A percentile compares a stretch with the other conserved stretches of the same genome.
Evolutionary conservation across 2,888 invertebrate species (phyloP).

Genomic region (Lomographa bimaculata): DNA sequence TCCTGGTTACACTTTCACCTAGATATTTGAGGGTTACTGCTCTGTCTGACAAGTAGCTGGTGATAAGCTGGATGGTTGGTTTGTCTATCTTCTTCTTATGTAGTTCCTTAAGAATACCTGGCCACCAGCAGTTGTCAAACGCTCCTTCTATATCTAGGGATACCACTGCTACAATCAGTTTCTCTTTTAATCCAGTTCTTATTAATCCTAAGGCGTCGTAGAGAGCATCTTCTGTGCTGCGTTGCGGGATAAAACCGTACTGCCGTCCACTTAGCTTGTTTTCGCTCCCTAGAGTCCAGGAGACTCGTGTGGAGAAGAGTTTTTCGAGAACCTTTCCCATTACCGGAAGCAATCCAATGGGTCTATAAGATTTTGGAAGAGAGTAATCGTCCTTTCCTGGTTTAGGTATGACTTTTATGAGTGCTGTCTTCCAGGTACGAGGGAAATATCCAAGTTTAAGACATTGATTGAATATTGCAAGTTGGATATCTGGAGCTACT

Average conservation of each 20-base stretch:
- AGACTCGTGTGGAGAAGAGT: too few species aligned
- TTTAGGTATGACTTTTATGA: background rate
- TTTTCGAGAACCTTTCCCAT: too few species aligned
- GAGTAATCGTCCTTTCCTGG: background rate
- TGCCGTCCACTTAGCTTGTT: too few species aligned
- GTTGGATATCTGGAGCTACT: background rate
- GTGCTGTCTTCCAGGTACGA: background rate
- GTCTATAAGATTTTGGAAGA: too few species aligned
- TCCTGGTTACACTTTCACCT: too few species aligned
- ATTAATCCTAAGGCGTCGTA: conserved; percentile 1
- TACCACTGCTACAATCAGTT: background rate
- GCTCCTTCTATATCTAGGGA: conserved; percentile 1
- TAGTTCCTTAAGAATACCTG: background rate
- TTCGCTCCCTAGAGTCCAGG: too few species aligned
- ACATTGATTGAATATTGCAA: background rate
- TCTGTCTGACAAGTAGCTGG: too few species aligned
- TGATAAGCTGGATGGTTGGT: too few species aligned
- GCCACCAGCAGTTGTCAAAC: conserved; percentile 2
- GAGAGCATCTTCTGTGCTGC: background rate
- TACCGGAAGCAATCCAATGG: too few species aligned
- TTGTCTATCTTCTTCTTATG: too few species aligned
- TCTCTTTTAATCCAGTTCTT: background rate
- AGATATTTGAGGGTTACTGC: too few species aligned
- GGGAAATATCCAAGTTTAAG: background rate
- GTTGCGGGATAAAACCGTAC: too few species aligned